Base-by-base conservation (phyloP, 2,797 vertebrate species). In the Poecilia wingei region DNA sequence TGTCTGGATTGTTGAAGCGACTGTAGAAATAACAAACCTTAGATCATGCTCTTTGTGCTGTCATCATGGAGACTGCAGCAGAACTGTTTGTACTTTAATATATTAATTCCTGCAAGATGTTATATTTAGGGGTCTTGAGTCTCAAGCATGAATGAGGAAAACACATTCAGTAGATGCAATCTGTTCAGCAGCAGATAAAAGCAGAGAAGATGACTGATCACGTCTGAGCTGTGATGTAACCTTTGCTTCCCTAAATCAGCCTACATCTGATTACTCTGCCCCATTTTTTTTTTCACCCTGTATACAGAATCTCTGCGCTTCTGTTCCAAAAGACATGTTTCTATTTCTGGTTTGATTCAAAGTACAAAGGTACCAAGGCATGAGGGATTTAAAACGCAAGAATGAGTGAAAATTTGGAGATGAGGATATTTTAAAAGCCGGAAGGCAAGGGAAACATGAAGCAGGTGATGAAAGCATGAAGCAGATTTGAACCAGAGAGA, bases 151-250 rank as follows among this genome's bases (percentile, higher is more conserved):
- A 80, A 76, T 76, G 46, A 86, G 76, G 59, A 3, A 64, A 79
- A 73, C 22, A 16, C 33, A 74, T 77, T 41, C 66, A 68, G 49
- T 74, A 66, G 20, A 64, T 72, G 28, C 16, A 43, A 84, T 72
- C 59, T 55, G 75, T 77, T 75, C 68, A 81, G 47, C 55, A 55
- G 46, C 74, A 28, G 64, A 73, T 74, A 74, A 79, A n/a, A 57
- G 49, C 1, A 75, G 53, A 0, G 57, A 69, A 75, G 74, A 90
- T 80, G 88, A 53, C 89, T 75, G 86, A 83, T 90, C 92, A 92
- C 85, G 75, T 89, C 84, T 76, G 81, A 59, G 82, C 71, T 77
- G 82, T 88, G 91, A 94, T 86, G 87, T 93, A 89, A 91, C 18
- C 28, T 78, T 76, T 55, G 12, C 76, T 33, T 61, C 74, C 71